Percentiles rank a stretch among this genome's conserved stretches.
These are phyloP conservation scores for Esox masquinongy DNA, from an alignment of 2,797 vertebrate genomes.

Conservation along the genomic window DNA sequence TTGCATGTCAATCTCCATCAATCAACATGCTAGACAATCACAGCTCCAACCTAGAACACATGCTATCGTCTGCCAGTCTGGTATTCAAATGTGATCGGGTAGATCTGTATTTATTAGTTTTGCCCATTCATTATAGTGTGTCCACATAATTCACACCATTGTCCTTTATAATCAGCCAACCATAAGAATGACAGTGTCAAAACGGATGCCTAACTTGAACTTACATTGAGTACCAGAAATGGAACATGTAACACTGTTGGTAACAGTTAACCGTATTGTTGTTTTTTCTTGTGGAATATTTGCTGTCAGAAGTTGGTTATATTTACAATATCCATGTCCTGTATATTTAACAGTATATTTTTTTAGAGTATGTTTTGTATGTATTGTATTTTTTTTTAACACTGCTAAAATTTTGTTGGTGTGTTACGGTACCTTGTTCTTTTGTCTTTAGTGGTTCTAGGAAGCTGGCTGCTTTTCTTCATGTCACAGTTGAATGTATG, in stretches of 20 bases:
- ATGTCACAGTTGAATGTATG: slow-evolving; percentile 21
- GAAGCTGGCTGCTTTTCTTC: slow-evolving; percentile 33
- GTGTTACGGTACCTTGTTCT: slow-evolving; percentile 34
- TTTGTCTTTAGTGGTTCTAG: slow-evolving; percentile 29
- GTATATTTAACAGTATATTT: slow-evolving; percentile 67
- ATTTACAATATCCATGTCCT: slow-evolving; percentile 63
- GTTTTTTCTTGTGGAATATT: slow-evolving; percentile 35
- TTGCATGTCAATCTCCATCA: slow-evolving; percentile 33
- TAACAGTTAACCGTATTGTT: slow-evolving; percentile 46
- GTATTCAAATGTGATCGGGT: too few relatives aligned
- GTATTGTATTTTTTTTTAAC: slow-evolving; percentile 33
- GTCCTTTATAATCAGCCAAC: slow-evolving; percentile 14
- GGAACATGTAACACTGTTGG: slow-evolving; percentile 45
- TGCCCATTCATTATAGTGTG: background rate
- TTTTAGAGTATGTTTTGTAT: slow-evolving; percentile 47
- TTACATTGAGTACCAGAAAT: slow-evolving; percentile 42
- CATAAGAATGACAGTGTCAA: slow-evolving; percentile 51
- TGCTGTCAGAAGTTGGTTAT: slow-evolving; percentile 50
- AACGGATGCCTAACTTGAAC: slow-evolving; percentile 54
- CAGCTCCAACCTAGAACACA: slow-evolving; percentile 13
- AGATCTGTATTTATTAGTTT: too few relatives aligned
- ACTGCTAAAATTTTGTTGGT: slow-evolving; percentile 51
- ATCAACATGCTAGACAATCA: slow-evolving; percentile 40
- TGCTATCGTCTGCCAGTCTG: background rate
- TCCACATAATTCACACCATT: background rate